Percentiles rank a stretch among this genome's conserved stretches.
Evolutionary conservation across 1,140 invertebrate species (phyloP).

Genomic region (Ceratina australensis): DNA sequence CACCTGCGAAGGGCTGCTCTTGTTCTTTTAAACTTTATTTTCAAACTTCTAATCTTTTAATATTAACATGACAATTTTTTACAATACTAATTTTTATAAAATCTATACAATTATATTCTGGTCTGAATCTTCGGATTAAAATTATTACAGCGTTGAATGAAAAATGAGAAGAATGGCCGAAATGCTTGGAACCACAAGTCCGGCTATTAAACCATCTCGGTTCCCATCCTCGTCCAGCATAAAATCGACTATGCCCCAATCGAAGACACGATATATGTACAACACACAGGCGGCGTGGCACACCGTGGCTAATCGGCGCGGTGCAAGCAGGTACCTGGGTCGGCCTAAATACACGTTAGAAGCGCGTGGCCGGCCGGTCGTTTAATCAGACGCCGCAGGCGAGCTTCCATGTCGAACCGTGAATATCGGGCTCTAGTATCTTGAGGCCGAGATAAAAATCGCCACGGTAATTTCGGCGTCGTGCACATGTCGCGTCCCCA

Average conservation of each 20-base stretch:
- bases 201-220: not conserved
- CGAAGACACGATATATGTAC: slow-evolving; percentile 52
- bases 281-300: not conserved
- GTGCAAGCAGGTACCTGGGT: slow-evolving; percentile 56
- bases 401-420: slow-evolving; percentile 73
- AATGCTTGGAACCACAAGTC: too few relatives aligned
- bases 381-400: slow-evolving; percentile 71
- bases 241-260: slow-evolving; percentile 24
- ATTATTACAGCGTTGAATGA: not conserved
- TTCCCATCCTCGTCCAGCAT: not conserved
- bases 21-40: not conserved
- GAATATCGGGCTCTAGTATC: slow-evolving; percentile 75
- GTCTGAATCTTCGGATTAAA: not conserved
- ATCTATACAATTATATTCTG: not conserved
- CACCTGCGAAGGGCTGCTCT: not conserved
- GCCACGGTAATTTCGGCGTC: slow-evolving; percentile 76
- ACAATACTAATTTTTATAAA: not conserved
- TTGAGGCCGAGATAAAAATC: slow-evolving; percentile 72
- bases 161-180: not conserved
- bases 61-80: not conserved
- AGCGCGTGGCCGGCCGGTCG: slow-evolving; percentile 58
- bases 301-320: slow-evolving; percentile 53
- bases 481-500: slow-evolving; percentile 75
- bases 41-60: not conserved
- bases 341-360: slow-evolving; percentile 64